Conservation (phyloP, 2,797 vertebrate species). For the Bradypus variegatus region DNA sequence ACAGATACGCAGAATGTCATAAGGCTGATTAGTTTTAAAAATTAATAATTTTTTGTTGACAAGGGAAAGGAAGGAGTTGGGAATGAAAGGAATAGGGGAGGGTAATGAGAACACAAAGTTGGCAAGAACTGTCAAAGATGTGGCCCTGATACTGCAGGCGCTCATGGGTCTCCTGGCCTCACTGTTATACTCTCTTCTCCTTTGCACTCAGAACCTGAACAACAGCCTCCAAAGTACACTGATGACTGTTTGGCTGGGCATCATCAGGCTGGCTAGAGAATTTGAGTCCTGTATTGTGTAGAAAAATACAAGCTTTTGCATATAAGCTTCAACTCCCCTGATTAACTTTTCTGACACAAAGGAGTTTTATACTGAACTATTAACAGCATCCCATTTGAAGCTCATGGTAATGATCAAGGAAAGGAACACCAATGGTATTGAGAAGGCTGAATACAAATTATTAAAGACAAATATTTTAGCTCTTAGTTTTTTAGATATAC, state of each 20-base stretch:
- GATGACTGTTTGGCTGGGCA: neutral
- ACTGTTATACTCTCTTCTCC: neutral
- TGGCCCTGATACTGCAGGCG: fast-evolving
- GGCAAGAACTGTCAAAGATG: too few species aligned
- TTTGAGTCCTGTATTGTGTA: neutral
- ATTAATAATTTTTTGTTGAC: neutral
- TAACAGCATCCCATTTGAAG: neutral
- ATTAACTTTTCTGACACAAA: neutral
- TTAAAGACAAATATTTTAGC: neutral
- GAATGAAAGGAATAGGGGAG: neutral
- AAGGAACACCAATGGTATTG: neutral
- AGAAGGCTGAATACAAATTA: neutral
- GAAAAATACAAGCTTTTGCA: neutral
- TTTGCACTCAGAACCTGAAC: neutral
- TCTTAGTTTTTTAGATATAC: neutral
- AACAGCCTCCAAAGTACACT: too few species aligned
- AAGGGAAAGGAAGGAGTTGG: neutral
- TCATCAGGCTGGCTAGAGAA: neutral
- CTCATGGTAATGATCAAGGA: neutral
- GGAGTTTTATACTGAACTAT: neutral
- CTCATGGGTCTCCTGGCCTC: neutral
- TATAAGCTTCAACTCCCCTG: too few species aligned
- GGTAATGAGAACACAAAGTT: too few species aligned
- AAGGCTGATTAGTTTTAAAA: neutral
- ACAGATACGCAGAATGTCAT: neutral